Evolutionary conservation across 2,888 invertebrate species (phyloP), one percentile per base, ranked within the genome.

Genomic region (Polymixis lichenea): DNA sequence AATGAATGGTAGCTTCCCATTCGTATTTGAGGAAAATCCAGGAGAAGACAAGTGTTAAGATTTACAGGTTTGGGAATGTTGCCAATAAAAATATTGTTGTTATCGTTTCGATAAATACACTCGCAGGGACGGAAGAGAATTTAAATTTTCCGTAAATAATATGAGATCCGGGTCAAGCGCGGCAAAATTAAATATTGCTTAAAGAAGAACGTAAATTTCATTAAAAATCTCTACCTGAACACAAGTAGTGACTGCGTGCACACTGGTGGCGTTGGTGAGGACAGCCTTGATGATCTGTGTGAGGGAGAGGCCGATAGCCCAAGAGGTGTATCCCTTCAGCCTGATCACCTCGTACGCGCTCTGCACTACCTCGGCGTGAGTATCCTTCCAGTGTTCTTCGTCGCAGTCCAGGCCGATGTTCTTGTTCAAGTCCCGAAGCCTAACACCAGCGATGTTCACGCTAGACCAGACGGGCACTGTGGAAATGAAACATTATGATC

Each of bases 381-480:
- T 93, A 60, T 98, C 97, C 78, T 97, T 95, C 98, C 98, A 99
- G 81, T 98, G 97, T 92, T 99, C 99, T 0, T 97, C 95, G 93
- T 99, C 99, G 0, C 97, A 94, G 0, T 97, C 96, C 0, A 97
- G 97, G 58, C 99, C 99, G 75, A 98, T 97, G 62, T 97, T 95
- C 32, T 98, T 98, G 92, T 98, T 98, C 53, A 99, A 91, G 87
- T 98, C 98, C 85, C 97, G 97, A 75, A 99, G 97, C 7, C 98
- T 97, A 0, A 99, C 98, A 13, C 99, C 99, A 13, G 98, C 99
- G 64, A 99, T 97, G 94, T 99, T 99, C 38, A 99, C 99, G 19
- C 98, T 98, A 1, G 99, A 99, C 99, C 99, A 99, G 0, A 99
- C 98, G 15, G 99, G 98, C 81, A 99, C 98, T 98, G 91, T 13